Conservation (phyloP, 2,113 vertebrate species). For the Spermophilus dauricus region DNA sequence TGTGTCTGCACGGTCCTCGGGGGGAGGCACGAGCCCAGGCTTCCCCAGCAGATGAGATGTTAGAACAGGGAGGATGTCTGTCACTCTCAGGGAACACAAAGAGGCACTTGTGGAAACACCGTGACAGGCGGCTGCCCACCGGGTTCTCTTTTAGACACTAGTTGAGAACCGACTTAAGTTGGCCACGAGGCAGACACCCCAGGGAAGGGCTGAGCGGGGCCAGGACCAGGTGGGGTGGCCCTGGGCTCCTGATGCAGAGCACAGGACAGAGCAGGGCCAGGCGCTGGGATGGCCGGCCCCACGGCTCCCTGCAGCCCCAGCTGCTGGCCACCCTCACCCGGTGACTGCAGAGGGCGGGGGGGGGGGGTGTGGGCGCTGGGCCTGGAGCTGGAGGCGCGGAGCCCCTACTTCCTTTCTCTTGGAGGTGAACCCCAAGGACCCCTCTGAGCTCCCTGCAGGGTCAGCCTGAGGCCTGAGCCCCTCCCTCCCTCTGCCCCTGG, state of each 20-base stretch:
- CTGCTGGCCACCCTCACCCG: no score
- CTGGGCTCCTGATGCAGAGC: neutral
- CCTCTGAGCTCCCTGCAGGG: rapidly evolving
- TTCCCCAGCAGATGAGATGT: no score
- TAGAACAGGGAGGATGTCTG: no score
- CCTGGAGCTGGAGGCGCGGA: rapidly evolving
- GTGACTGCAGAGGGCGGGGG: no score
- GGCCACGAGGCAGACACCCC: rapidly evolving
- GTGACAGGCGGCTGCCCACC: rapidly evolving
- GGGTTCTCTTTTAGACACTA: neutral
- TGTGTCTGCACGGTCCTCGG: neutral
- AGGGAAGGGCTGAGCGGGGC: neutral
- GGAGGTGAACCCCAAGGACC: rapidly evolving
- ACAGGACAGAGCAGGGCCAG: no score
- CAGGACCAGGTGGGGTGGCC: no score
- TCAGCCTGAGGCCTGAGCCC: neutral
- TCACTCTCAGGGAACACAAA: no score
- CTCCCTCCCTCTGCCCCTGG: rapidly evolving
- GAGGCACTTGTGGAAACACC: no score
- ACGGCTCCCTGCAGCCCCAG: no score
- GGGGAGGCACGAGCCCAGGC: rapidly evolving
- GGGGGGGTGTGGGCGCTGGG: neutral
- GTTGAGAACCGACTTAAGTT: rapidly evolving
- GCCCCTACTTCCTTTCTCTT: rapidly evolving
- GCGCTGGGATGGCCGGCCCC: no score